Evolutionary conservation across 1,140 invertebrate species (phyloP).

Genomic region (Linepithema humile): DNA sequence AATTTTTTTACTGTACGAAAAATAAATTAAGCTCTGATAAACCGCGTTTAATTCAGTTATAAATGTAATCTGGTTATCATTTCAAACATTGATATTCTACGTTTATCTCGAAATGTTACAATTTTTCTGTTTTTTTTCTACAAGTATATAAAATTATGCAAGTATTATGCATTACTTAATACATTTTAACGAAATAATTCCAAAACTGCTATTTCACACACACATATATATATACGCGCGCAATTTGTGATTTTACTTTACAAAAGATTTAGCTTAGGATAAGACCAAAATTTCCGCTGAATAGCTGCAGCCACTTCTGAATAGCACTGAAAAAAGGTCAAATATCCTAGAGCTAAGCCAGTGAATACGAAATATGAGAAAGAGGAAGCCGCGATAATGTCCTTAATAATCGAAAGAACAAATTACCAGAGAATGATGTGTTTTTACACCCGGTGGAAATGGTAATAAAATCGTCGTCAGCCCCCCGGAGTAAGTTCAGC

Average conservation of each 20-base stretch:
- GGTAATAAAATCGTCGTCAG: constrained; percentile 47
- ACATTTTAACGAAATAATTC: no score
- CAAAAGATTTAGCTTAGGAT: no score
- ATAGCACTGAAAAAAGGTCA: no score
- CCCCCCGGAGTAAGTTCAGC: constrained; percentile 5
- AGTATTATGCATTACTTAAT: no score
- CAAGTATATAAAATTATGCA: no score
- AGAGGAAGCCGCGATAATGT: not conserved
- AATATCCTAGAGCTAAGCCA: not conserved
- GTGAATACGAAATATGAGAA: not conserved
- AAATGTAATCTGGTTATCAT: not conserved
- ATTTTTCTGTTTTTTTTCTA: constrained; percentile 8
- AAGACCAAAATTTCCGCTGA: no score
- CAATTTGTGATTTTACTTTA: no score
- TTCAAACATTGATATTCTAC: not conserved
- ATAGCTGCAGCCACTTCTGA: no score
- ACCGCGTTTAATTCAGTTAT: not conserved
- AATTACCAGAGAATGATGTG: not conserved
- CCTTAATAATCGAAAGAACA: constrained; percentile 8
- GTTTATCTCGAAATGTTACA: not conserved
- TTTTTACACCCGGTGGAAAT: not conserved
- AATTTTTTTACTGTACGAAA: not conserved
- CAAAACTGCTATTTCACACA: no score
- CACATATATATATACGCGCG: no score
- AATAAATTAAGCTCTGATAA: not conserved